These are phyloP conservation scores for Drosophila paramelanica DNA, from an alignment of 2,888 invertebrate species.

Conservation along the genomic window DNA sequence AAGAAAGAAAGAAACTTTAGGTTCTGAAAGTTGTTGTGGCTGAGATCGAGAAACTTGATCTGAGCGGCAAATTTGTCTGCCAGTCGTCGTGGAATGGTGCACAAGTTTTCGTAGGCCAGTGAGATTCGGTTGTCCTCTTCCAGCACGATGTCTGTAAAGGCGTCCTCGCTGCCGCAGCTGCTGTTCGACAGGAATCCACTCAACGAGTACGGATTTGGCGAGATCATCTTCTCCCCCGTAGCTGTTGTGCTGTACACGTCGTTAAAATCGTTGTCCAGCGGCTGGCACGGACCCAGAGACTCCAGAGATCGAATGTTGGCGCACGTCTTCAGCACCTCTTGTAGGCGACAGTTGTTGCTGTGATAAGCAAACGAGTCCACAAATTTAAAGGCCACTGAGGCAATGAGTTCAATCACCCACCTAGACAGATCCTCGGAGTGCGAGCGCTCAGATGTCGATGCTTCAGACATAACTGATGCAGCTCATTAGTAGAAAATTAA, in stretches of 20 bases:
- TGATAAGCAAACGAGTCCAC: constrained; percentile 2
- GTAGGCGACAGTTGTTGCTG: constrained; percentile 62
- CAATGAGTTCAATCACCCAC: constrained; percentile 25
- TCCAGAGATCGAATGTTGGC: constrained; percentile 80
- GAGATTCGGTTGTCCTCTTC: constrained; percentile 87
- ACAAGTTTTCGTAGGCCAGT: constrained; percentile 89
- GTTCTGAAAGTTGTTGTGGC: constrained; percentile 91
- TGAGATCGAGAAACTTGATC: constrained; percentile 89
- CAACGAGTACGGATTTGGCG: constrained; percentile 69
- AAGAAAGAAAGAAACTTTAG: constrained; percentile 90
- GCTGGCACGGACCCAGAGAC: constrained; percentile 60
- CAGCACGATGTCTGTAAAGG: constrained; percentile 77
- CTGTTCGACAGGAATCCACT: constrained; percentile 71
- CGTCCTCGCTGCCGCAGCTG: constrained; percentile 77
- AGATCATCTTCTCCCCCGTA: constrained; percentile 75
- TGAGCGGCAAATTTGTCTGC: constrained; percentile 88
- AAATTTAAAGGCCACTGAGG: neutral
- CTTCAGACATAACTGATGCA: constrained; percentile 67
- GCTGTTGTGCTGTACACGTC: constrained; percentile 58
- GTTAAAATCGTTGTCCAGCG: constrained; percentile 72
- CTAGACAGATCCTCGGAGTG: constrained; percentile 65
- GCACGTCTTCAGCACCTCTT: constrained; percentile 78
- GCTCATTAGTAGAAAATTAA: constrained; percentile 23
- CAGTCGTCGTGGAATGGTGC: constrained; percentile 88
- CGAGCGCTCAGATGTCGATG: constrained; percentile 65